Conservation (phyloP, 2,113 vertebrate genomes). For the Anarhynchus alexandrinus region DNA sequence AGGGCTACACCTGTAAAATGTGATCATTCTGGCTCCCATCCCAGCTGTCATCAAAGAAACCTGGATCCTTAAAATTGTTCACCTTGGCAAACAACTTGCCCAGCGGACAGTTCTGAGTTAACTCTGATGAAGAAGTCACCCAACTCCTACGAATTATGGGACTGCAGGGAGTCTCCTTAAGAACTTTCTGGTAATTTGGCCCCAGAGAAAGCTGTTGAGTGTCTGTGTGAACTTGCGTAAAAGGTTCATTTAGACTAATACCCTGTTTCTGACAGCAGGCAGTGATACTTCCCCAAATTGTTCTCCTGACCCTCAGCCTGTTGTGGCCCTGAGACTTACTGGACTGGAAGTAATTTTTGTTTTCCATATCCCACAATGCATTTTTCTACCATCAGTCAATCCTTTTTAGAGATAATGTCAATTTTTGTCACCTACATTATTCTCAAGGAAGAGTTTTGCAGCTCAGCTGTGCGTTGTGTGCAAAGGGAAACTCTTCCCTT, state of each 20-base stretch:
- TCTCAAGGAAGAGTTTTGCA: neutral
- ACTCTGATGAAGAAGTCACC: neutral
- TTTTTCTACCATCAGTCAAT: neutral
- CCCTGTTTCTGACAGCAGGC: neutral
- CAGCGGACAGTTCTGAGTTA: neutral
- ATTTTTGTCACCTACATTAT: neutral
- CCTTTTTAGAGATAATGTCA: neutral
- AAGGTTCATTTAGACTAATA: neutral
- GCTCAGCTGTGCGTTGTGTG: neutral
- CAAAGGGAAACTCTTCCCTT: neutral
- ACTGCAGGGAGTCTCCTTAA: neutral
- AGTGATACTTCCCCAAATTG: neutral
- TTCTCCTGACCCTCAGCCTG: neutral
- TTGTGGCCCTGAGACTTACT: neutral
- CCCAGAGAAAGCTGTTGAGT: neutral
- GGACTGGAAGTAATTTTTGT: neutral
- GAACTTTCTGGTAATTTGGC: neutral
- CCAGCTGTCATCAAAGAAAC: neutral
- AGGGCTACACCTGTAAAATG: neutral
- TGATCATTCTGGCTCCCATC: neutral
- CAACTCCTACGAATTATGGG: neutral
- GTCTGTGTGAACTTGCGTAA: fast-evolving
- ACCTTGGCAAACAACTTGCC: neutral
- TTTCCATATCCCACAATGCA: neutral
- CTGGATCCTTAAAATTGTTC: neutral